Base-by-base conservation (phyloP, 2,797 vertebrate species). In the Acridotheres tristis region DNA sequence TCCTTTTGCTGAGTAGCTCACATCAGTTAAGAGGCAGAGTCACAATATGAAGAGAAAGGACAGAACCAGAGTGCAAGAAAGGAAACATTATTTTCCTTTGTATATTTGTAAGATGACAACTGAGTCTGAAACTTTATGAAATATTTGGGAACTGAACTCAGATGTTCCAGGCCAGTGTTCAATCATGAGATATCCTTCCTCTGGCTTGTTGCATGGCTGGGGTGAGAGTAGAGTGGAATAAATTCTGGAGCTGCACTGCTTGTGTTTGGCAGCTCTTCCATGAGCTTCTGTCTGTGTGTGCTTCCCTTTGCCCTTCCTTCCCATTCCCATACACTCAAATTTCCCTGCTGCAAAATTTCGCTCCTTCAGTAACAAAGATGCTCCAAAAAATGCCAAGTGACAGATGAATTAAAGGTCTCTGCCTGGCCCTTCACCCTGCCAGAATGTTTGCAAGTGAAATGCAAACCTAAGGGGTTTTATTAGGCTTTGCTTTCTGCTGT, bases 41-140 rank as follows among this genome's bases (percentile, higher is more conserved):
- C 50, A 55, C 38, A 42, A 53, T 26, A 27, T 29, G 55, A 92
- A 92, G 58, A 57, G 69, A 93, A 82, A 76, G 55, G 55, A 72
- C 47, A 82, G 71, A 88, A 47, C 63, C 55, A 66, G 55, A 65
- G 22, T 43, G 34, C 75, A 48, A 68, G 89, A 82, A 87, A 94
- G 95, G 96, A 95, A 97, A 78, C 32, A 25, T 71, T 38, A n/a
- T 95, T 94, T 96, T 93, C 69, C 92, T 95, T 75, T 96, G 93
- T 96, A 1, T 93, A 86, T 71, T 81, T 92, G 34, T 62, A 79
- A 92, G 62, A 79, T 91, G 91, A 92, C 91, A 94, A 40, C 79
- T 3, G 66, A 84, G 42, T 88, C 72, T 82, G 82, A 89, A 92
- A 59, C 43, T 75, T 68, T 36, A 63, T 93, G 55, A 92, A 94